phyloP scores from a whole-genome alignment of 2,888 invertebrate genomes.

The Tanaodytes sp. region DNA sequence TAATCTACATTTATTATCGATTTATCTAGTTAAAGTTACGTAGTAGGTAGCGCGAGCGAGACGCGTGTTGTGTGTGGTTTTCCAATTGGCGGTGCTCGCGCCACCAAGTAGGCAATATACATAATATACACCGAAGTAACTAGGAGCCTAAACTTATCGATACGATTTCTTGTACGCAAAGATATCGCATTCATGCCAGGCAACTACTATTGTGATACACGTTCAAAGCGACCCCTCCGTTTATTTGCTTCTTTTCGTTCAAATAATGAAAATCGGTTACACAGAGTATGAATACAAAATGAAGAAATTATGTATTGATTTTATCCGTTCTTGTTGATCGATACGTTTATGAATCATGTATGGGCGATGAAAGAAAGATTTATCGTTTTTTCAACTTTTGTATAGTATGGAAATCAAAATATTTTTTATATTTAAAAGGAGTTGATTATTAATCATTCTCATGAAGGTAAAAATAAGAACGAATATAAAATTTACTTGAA shows the following conservation, averaged over 20 bases:
- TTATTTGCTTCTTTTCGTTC: slow-evolving; percentile 22
- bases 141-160: slow-evolving; percentile 40
- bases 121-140: slow-evolving; percentile 38
- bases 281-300: no score
- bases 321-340: not conserved
- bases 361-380: no score
- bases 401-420: no score
- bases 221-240: slow-evolving; percentile 34
- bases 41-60: slow-evolving; percentile 35
- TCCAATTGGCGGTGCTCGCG: slow-evolving; percentile 18
- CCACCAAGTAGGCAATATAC: slow-evolving; percentile 16
- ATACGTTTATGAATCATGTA: slow-evolving; percentile 1
- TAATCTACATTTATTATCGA: slow-evolving; percentile 33
- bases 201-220: slow-evolving; percentile 46
- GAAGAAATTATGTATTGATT: no score
- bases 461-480: no score
- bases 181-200: slow-evolving; percentile 30
- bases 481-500: no score
- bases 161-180: slow-evolving; percentile 33
- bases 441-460: no score
- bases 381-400: no score
- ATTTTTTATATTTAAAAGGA: no score
- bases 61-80: slow-evolving; percentile 5
- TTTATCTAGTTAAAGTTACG: slow-evolving; percentile 40
- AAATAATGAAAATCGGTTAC: not conserved